Base-by-base conservation (phyloP, 2,888 invertebrate genomes). In the Noctua fimbriata region DNA sequence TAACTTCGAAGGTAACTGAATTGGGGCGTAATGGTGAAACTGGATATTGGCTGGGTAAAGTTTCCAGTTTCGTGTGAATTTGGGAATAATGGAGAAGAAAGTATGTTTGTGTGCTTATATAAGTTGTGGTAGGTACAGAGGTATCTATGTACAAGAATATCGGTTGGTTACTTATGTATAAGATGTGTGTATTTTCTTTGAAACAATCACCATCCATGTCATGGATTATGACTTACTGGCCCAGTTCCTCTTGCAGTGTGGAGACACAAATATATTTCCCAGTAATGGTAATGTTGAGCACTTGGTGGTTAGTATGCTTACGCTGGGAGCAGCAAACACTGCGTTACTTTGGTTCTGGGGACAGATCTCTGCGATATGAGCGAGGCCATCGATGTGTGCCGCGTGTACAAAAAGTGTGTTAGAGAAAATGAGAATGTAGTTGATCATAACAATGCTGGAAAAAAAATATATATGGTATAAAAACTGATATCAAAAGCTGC, bases 1-100 rank as follows among this genome's bases (percentile, higher is more conserved):
- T 69, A 81, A 81, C 74, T 82, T 82, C 18, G 36, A 71, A 76
- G 81, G 69, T 79, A 78, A 66, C 60, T 65, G 63, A 74, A 70
- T 73, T 73, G 55, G 16, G 21, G 6, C 47, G 24, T 84, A 49
- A 80, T 60, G 69, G 58, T 44, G 2, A 66, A 70, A 78, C 36
- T 71, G 28, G 63, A 74, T 58, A 75, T 69, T 76, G 69, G 44
- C 36, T 36, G 69, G 18, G n/a, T 10, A 73, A 71, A 73, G 36
- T 73, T 73, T 67, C 0, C 66, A 74, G 63, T 71, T 78, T 82
- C 41, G 41, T 78, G 55, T 67, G 73, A 82, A 78, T 74, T 73
- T 47, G 16, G 10, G 44, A 78, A 52, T 73, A 69, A 76, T 72
- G 47, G 47, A 67, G 36, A 63, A 63, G 41, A 10, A 3, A 0